Percentiles rank a stretch among this genome's conserved stretches.
Conservation (phyloP, 2,797 vertebrate species). For the Zalophus californianus region DNA sequence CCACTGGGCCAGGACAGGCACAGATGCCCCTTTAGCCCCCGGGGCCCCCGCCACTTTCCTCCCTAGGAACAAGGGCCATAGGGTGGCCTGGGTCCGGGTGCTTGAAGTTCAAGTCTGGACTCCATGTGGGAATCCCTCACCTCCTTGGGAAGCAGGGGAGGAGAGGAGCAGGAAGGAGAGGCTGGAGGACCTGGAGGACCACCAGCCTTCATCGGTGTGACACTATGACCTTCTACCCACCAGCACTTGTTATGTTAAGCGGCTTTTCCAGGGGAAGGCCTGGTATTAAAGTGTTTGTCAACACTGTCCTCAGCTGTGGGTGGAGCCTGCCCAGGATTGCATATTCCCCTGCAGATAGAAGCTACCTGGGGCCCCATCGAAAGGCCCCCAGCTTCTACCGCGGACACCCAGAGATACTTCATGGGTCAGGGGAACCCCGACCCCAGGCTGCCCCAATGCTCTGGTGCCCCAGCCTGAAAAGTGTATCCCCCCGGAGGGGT, state of each 20-base stretch:
- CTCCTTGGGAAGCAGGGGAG: not conserved
- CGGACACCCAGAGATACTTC: not conserved
- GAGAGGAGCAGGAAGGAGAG: not conserved
- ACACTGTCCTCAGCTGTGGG: not conserved
- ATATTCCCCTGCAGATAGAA: not conserved
- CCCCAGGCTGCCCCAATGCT: not conserved
- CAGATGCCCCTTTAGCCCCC: not conserved
- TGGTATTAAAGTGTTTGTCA: not conserved
- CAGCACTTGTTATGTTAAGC: not conserved
- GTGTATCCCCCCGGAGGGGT: not conserved
- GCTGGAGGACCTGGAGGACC: not conserved
- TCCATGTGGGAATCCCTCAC: not conserved
- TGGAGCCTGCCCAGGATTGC: rapidly evolving
- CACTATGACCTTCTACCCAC: too few relatives aligned
- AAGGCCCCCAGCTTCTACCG: not conserved
- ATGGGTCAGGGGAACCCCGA: not conserved
- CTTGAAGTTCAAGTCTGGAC: not conserved
- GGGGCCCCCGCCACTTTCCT: not conserved
- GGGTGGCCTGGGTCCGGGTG: not conserved
- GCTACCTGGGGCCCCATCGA: not conserved
- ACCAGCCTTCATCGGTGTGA: not conserved
- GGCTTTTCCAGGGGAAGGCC: not conserved
- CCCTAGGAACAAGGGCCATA: not conserved
- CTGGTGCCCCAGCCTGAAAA: not conserved
- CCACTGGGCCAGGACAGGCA: not conserved